These are phyloP conservation scores for Candoia aspera DNA, from an alignment of 2,113 vertebrate species.

Conservation along the genomic window DNA sequence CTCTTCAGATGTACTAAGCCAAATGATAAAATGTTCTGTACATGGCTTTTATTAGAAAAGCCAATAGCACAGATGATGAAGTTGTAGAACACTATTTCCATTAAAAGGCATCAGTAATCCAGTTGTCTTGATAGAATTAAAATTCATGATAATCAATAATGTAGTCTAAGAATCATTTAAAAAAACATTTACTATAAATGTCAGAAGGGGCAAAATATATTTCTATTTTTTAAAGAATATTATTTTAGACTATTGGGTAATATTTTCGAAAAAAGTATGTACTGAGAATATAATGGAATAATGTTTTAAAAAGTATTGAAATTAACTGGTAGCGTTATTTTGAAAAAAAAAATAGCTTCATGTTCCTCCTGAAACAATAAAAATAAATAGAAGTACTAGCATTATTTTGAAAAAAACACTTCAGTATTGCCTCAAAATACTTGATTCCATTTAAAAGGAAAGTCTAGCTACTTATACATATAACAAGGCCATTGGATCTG, in stretches of 20 bases:
- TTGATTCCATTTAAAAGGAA: not conserved
- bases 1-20: conserved; percentile 48
- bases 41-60: conserved; percentile 51
- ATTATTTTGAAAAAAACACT: not conserved
- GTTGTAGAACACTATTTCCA: conserved; percentile 53
- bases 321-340: not conserved
- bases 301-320: not conserved
- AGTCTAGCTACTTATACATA: not conserved
- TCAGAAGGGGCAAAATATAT: not conserved
- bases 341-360: not conserved
- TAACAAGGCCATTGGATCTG: not conserved
- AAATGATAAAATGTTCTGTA: conserved; percentile 49
- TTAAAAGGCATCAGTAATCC: conserved; percentile 55
- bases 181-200: conserved; percentile 33
- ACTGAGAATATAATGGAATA: not conserved
- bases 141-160: conserved; percentile 58
- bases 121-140: conserved; percentile 40
- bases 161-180: conserved; percentile 55
- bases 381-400: not conserved
- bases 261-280: not conserved
- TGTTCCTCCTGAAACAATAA: not conserved
- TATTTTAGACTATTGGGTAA: not conserved
- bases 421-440: not conserved
- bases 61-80: conserved; percentile 44
- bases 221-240: not conserved